These are phyloP conservation scores for Chrysochloris asiatica DNA, from an alignment of 2,113 vertebrate species.

Conservation along the genomic window DNA sequence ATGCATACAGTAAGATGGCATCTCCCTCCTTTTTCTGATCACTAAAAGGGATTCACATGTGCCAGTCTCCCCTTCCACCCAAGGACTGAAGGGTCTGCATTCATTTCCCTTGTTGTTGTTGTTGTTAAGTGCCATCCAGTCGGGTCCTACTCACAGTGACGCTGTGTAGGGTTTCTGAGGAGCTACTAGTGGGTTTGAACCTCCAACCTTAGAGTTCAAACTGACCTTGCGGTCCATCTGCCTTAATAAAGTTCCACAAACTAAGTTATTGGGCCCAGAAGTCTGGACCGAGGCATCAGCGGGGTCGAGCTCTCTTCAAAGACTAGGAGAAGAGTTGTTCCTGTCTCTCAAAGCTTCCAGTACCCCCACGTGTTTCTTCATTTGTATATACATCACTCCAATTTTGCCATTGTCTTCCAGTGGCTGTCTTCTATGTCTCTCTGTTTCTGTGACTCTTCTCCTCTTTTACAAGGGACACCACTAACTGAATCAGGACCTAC, in stretches of 20 bases:
- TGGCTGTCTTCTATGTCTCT: too few species aligned
- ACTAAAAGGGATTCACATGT: neutral
- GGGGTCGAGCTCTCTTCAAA: neutral
- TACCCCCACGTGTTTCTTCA: neutral
- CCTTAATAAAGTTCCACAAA: neutral
- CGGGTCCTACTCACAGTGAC: too few species aligned
- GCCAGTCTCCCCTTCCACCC: neutral
- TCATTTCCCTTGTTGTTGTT: neutral
- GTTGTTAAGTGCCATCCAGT: too few species aligned
- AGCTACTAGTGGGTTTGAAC: too few species aligned
- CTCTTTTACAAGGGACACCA: neutral
- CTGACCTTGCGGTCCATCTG: too few species aligned
- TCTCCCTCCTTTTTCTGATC: neutral
- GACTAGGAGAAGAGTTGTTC: neutral
- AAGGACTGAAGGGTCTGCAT: neutral
- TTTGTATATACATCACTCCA: neutral
- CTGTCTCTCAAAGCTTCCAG: neutral
- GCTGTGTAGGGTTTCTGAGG: too few species aligned
- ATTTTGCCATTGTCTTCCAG: neutral
- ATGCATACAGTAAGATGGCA: neutral
- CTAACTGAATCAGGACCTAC: neutral
- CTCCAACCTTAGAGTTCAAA: too few species aligned
- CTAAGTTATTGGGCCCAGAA: neutral
- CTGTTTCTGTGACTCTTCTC: neutral
- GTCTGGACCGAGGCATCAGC: neutral